phyloP scores from a whole-genome alignment of 92 coral and sea anemone species.

The Isaurus tuberculatus region DNA sequence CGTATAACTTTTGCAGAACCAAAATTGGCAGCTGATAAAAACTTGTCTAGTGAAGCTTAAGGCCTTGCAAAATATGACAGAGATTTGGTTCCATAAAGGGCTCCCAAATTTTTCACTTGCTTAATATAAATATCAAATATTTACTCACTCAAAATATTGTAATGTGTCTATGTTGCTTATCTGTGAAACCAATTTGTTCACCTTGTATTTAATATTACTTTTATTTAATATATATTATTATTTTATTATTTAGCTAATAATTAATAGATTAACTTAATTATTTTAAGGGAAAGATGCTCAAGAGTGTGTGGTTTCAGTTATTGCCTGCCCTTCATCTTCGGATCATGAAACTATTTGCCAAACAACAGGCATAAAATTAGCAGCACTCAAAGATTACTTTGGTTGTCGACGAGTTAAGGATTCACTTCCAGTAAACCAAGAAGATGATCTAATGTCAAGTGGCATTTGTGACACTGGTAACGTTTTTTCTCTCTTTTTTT shows the following conservation, averaged over 20 bases:
- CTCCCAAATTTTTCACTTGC: no score
- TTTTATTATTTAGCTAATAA: not conserved
- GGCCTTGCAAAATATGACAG: no score
- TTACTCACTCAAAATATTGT: no score
- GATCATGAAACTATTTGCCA: conserved; percentile 28
- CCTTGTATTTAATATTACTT: no score
- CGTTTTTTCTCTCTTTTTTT: not conserved
- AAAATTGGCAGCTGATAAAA: no score
- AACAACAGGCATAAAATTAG: conserved; percentile 23
- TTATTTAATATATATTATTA: no score
- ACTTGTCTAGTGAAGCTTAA: no score
- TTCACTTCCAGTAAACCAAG: not conserved
- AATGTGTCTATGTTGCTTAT: no score
- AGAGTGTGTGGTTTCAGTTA: conserved; percentile 26
- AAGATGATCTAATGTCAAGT: not conserved
- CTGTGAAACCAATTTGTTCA: no score
- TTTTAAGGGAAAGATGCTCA: not conserved
- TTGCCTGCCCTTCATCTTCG: conserved; percentile 20
- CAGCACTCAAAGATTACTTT: conserved; percentile 28
- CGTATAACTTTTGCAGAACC: no score
- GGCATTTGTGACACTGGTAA: conserved; percentile 8
- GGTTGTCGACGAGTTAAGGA: not conserved
- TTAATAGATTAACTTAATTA: not conserved
- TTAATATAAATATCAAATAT: no score
- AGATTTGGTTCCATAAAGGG: no score